Conservation (phyloP, 2,113 vertebrate species). For the Lota lota region DNA sequence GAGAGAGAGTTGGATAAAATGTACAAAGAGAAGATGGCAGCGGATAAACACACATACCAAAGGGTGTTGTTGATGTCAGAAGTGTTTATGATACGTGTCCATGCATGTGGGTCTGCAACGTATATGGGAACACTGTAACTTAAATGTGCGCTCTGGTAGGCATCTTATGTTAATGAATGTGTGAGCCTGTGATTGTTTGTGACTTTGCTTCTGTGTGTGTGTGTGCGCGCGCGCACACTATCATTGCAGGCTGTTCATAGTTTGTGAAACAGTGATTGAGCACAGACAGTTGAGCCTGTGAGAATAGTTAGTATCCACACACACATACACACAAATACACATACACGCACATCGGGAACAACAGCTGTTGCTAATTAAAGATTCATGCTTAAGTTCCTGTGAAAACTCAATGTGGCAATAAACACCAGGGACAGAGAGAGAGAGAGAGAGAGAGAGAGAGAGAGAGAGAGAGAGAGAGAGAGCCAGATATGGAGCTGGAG, state of each 20-base stretch:
- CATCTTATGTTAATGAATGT: neutral
- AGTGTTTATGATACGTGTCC: slow-evolving; percentile 40
- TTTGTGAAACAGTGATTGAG: slow-evolving; percentile 56
- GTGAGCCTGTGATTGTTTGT: slow-evolving; percentile 40
- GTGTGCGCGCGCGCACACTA: slow-evolving; percentile 18
- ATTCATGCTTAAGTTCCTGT: slow-evolving; percentile 73
- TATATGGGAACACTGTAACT: slow-evolving; percentile 19
- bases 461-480: slow-evolving; percentile 18
- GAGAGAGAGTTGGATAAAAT: slow-evolving; percentile 22
- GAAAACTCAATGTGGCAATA: slow-evolving; percentile 65
- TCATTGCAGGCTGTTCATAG: slow-evolving; percentile 36
- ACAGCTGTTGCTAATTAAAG: slow-evolving; percentile 72
- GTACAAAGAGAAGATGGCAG: slow-evolving; percentile 14
- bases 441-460: slow-evolving; percentile 1
- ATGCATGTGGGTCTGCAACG: slow-evolving; percentile 46
- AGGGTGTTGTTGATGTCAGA: slow-evolving; percentile 20
- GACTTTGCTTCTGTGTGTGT: slow-evolving; percentile 46
- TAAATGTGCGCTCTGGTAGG: slow-evolving; percentile 6
- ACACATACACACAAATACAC: slow-evolving; percentile 31
- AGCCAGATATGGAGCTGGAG: slow-evolving; percentile 21
- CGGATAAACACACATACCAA: too few species aligned
- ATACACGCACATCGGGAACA: slow-evolving; percentile 38
- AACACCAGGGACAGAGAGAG: slow-evolving; percentile 53
- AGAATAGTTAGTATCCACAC: slow-evolving; percentile 57
- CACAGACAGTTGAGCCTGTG: slow-evolving; percentile 55